Conservation (phyloP, 1,140 invertebrate genomes). For the Diploscapter pachys region DNA sequence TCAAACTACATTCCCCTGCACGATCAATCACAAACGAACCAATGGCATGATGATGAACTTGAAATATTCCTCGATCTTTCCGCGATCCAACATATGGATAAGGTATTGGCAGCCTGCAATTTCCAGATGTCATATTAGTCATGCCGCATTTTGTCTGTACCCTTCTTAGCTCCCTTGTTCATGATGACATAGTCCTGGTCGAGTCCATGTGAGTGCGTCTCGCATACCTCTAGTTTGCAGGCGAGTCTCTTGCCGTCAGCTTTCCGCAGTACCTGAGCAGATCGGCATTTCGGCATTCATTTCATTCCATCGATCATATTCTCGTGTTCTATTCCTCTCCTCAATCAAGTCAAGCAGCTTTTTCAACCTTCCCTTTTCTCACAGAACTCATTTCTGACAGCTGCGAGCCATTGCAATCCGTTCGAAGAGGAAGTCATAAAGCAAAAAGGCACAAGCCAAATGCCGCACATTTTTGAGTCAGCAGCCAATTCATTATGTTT, state of each 20-base stretch:
- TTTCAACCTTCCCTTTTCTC: neutral
- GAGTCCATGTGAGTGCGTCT: conserved; percentile 44
- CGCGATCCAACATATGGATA: conserved; percentile 50
- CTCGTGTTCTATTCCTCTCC: conserved; percentile 7
- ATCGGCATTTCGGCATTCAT: neutral
- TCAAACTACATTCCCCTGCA: neutral
- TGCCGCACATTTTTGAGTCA: too few species aligned
- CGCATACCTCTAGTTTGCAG: conserved; percentile 55
- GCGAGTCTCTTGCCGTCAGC: conserved; percentile 50
- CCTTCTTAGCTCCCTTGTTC: conserved; percentile 41
- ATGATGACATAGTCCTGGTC: conserved; percentile 55
- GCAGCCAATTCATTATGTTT: neutral
- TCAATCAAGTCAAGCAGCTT: neutral
- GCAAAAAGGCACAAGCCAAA: too few species aligned
- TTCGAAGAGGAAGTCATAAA: too few species aligned
- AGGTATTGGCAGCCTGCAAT: conserved; percentile 35
- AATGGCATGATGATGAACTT: conserved; percentile 56
- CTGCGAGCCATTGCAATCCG: neutral
- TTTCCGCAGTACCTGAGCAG: conserved; percentile 46
- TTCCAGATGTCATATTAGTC: too few species aligned
- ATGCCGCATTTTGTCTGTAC: neutral
- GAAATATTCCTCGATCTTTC: conserved; percentile 57
- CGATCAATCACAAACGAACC: conserved; percentile 35
- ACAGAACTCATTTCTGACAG: neutral
- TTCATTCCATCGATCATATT: neutral